These are phyloP conservation scores for Polypterus bichir DNA, from an alignment of 2,113 vertebrate genomes.

Conservation along the genomic window DNA sequence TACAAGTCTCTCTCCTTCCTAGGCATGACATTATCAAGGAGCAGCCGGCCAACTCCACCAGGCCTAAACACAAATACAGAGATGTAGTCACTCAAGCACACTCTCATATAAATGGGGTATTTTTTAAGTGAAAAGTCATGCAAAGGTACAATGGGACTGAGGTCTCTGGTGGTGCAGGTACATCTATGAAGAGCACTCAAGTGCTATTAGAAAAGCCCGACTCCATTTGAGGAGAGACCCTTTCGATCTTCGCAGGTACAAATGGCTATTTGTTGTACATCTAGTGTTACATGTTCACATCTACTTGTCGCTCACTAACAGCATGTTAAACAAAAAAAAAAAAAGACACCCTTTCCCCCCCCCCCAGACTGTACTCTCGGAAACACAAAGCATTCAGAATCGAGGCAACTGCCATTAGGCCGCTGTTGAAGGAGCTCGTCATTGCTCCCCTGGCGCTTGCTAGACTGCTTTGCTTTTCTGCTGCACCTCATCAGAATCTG, in stretches of 20 bases:
- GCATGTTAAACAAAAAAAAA: conserved; percentile 70
- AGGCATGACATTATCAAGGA: conserved; percentile 27
- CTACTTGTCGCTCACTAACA: conserved; percentile 55
- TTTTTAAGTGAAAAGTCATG: conserved; percentile 77
- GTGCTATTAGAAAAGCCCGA: conserved; percentile 65
- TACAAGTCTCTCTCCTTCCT: conserved; percentile 32
- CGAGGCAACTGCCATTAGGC: conserved; percentile 51
- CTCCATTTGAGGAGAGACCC: conserved; percentile 38
- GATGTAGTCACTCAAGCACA: conserved; percentile 60
- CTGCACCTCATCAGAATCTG: too few relatives aligned
- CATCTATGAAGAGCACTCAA: conserved; percentile 63
- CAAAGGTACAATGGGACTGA: conserved; percentile 60
- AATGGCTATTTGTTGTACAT: conserved; percentile 88
- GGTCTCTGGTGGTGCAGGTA: conserved; percentile 66
- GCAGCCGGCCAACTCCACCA: conserved; percentile 27
- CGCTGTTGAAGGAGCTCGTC: conserved; percentile 36
- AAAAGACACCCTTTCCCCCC: conserved; percentile 58
- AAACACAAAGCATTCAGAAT: conserved; percentile 52
- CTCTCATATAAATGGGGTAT: conserved; percentile 31
- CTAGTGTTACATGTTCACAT: conserved; percentile 60
- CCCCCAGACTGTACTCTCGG: conserved; percentile 10
- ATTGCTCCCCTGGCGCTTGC: too few relatives aligned
- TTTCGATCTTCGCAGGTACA: conserved; percentile 68
- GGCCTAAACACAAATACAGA: conserved; percentile 39
- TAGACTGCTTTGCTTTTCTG: too few relatives aligned